Evolutionary conservation across 2,113 vertebrate species (phyloP), one percentile per base, ranked within the genome.

Genomic region (Daboia siamensis): DNA sequence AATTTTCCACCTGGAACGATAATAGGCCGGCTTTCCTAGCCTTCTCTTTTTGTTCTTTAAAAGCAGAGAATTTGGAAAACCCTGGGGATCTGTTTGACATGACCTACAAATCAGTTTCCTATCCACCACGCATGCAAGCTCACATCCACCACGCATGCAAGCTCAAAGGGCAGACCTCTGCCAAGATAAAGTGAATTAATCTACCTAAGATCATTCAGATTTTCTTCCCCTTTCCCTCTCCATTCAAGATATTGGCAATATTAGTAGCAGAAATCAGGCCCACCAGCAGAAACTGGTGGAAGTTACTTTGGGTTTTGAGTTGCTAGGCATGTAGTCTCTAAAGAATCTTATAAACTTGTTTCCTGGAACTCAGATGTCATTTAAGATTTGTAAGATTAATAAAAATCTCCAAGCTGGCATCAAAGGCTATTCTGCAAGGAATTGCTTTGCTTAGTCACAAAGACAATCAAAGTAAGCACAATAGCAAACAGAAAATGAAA

Each of bases 401-500:
- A 89, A 52, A 94, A 94, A 93, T 54, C 91, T 91, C 29, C 89
- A 89, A 93, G 85, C 48, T 95, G 15, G 6, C 39, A 64, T 91
- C 88, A 92, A 64, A 94, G 90, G 12, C 29, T 88, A 86, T 52
- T 94, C 87, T 84, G n/a, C 21, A 92, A 90, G 90, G 15, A 84
- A 46, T 55, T 94, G 88, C 94, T 91, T 92, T 0, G 1, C 74
- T 93, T 90, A 84, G 74, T 80, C 94, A 94, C 88, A 91, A 88
- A 93, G 85, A 26, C 86, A 51, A 64, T 29, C 74, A 91, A 91
- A 92, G 92, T 59, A 89, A 91, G 13, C 23, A 86, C 12, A 74
- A 92, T 92, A 93, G 12, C 20, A 69, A 24, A 44, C n/a, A 87
- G 86, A 84, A 93, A 90, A 94, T n/a, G 91, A 94, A 94, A 86